Conservation (phyloP, 2,113 vertebrate species). For the Anguilla japonica region DNA sequence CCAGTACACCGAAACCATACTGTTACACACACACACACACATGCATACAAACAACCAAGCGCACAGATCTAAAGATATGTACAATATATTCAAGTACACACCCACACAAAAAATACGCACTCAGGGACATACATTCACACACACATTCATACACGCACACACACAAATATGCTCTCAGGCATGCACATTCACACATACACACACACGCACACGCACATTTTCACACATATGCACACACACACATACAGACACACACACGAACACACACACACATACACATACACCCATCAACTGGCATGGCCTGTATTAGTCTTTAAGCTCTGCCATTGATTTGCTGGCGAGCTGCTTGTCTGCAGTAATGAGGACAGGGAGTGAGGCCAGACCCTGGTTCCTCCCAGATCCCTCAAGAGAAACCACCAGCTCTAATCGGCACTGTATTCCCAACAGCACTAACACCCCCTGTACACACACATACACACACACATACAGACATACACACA, state of each 20-base stretch:
- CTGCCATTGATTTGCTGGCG: conserved; percentile 67
- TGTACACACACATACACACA: not conserved
- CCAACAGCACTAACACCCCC: conserved; percentile 44
- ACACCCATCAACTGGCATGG: conserved; percentile 46
- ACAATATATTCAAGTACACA: not conserved
- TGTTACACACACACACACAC: conserved; percentile 2
- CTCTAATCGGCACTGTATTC: conserved; percentile 69
- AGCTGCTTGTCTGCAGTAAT: conserved; percentile 72
- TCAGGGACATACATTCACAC: conserved; percentile 24
- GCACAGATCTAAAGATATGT: too few relatives aligned
- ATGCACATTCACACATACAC: conserved; percentile 21
- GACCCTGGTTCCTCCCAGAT: conserved; percentile 58
- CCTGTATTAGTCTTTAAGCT: conserved; percentile 62
- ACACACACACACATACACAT: not conserved
- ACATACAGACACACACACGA: conserved; percentile 1
- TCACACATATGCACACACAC: not conserved
- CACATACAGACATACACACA: conserved; percentile 16
- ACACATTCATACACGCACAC: not conserved
- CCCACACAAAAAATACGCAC: conserved; percentile 5
- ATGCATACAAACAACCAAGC: conserved; percentile 29
- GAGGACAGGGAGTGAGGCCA: conserved; percentile 68
- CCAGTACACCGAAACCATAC: not conserved
- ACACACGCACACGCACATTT: not conserved
- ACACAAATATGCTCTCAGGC: not conserved
- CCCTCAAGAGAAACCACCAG: conserved; percentile 59